Conservation (phyloP, 23 tunicate species). For the Botrylloides violaceus region DNA sequence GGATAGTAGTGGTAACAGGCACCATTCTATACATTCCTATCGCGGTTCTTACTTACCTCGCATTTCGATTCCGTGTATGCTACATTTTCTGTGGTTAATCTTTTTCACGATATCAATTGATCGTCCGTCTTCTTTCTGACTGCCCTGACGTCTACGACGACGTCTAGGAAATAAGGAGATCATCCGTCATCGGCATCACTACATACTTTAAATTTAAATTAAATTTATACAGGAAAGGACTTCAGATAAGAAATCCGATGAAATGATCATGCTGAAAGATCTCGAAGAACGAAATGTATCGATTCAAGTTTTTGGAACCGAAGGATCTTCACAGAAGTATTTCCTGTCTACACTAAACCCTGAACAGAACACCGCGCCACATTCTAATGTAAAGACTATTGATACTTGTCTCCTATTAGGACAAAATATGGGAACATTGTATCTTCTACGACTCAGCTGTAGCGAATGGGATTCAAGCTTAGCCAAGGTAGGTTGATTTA, state of each 20-base stretch:
- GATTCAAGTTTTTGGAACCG: conserved; percentile 44
- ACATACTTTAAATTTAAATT: no score
- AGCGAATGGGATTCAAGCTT: conserved; percentile 17
- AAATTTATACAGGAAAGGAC: not conserved
- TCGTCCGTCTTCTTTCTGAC: no score
- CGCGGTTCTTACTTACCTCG: no score
- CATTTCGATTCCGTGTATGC: no score
- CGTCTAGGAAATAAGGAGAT: no score
- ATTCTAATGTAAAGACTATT: not conserved
- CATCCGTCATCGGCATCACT: no score
- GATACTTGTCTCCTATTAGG: conserved; percentile 29
- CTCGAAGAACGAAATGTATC: conserved; percentile 24
- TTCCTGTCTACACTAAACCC: conserved; percentile 24
- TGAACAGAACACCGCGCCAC: not conserved
- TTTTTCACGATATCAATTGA: no score
- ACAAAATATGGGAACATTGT: conserved; percentile 28
- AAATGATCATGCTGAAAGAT: not conserved
- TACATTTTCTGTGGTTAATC: no score
- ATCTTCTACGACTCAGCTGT: conserved; percentile 32
- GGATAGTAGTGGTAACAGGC: no score
- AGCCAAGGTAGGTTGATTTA: conserved; percentile 2
- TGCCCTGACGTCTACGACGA: no score
- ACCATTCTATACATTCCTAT: no score
- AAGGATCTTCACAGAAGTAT: conserved; percentile 30
- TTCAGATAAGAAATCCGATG: not conserved